A percentile compares a stretch with the other conserved stretches of the same genome.
These are phyloP conservation scores for Pseudochromis fuscus DNA, from an alignment of 2,797 vertebrate species.

Conservation along the genomic window DNA sequence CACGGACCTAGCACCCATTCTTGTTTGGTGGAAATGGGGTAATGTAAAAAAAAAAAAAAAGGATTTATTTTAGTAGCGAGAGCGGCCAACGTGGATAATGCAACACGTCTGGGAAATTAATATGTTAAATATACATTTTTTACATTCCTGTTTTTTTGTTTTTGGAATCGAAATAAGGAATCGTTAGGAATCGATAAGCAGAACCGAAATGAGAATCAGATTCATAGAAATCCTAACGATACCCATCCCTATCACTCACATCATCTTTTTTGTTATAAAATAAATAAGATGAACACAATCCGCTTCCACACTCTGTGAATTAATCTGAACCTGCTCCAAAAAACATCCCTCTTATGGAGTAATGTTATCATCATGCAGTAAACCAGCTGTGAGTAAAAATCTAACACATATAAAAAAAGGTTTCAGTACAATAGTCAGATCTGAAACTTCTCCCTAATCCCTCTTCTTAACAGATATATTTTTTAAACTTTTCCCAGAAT, in stretches of 20 bases:
- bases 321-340: constrained; percentile 69
- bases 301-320: constrained; percentile 48
- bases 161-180: no score
- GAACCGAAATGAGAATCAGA: no score
- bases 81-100: no score
- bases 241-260: constrained; percentile 10
- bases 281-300: constrained; percentile 56
- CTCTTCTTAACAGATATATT: constrained; percentile 24
- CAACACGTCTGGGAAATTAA: no score
- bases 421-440: constrained; percentile 50
- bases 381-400: constrained; percentile 69
- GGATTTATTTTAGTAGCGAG: no score
- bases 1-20: no score
- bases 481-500: constrained; percentile 48
- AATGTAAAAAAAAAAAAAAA: no score
- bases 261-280: background rate
- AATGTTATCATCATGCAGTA: constrained; percentile 71
- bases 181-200: no score
- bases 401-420: constrained; percentile 65
- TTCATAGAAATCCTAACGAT: no score
- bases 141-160: no score
- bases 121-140: no score
- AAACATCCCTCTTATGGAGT: constrained; percentile 70
- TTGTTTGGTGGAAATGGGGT: no score
- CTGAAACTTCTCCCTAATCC: constrained; percentile 39